A percentile compares a stretch with the other conserved stretches of the same genome.
phyloP scores from a whole-genome alignment of 2,113 vertebrate species.

The Oxyruncus cristatus region DNA sequence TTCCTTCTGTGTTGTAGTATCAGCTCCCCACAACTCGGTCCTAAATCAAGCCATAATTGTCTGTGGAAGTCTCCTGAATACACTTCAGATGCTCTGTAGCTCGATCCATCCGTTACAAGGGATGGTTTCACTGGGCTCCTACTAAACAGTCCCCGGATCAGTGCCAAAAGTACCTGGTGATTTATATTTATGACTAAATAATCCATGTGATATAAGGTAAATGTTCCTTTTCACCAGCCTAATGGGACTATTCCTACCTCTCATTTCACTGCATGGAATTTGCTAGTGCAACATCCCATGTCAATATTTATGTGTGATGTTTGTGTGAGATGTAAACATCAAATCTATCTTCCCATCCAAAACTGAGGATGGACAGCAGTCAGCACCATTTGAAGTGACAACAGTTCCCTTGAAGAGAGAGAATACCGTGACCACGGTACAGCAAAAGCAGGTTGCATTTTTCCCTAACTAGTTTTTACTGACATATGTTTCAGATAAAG shows the following conservation, averaged over 20 bases:
- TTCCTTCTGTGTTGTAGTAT: background rate
- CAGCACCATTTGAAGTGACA: background rate
- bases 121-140: background rate
- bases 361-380: background rate
- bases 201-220: slow-evolving; percentile 20
- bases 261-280: background rate
- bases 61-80: background rate
- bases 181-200: background rate
- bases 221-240: background rate
- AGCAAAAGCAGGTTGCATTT: background rate
- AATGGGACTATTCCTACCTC: background rate
- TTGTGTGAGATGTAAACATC: background rate
- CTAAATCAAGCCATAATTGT: background rate
- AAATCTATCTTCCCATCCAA: background rate
- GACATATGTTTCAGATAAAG: background rate
- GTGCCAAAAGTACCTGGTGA: slow-evolving; percentile 7
- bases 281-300: background rate
- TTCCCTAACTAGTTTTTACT: background rate
- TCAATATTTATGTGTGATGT: background rate
- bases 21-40: background rate
- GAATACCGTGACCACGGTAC: background rate
- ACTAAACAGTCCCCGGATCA: slow-evolving; percentile 1
- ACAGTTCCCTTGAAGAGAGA: background rate
- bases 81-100: background rate
- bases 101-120: background rate